A percentile compares a stretch with the other conserved stretches of the same genome.
phyloP scores from a whole-genome alignment of 2,888 invertebrate genomes.

The Heliconius aoede region DNA sequence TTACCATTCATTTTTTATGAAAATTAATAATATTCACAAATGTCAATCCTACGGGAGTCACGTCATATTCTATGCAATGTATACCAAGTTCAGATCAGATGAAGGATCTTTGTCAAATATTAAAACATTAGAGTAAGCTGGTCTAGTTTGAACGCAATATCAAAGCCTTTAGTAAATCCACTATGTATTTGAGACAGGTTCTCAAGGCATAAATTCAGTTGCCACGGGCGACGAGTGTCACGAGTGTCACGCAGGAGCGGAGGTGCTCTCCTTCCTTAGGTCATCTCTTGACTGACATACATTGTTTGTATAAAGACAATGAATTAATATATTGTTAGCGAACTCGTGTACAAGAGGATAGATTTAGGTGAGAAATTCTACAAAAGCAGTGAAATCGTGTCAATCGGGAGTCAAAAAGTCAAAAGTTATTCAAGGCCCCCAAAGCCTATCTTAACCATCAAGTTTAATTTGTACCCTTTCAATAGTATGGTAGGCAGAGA shows the following conservation, averaged over 20 bases:
- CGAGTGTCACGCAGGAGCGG: not conserved
- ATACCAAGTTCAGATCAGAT: not conserved
- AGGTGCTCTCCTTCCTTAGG: not conserved
- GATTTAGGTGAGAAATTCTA: too few species aligned
- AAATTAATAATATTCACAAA: not conserved
- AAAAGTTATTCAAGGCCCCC: too few species aligned
- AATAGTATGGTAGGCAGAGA: too few species aligned
- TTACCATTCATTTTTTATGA: too few species aligned
- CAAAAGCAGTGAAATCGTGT: too few species aligned
- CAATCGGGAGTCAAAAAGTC: too few species aligned
- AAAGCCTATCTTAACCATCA: too few species aligned
- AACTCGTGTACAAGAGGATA: too few species aligned
- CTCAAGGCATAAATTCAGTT: not conserved
- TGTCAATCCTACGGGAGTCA: not conserved
- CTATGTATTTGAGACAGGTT: not conserved
- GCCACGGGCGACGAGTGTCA: too few species aligned
- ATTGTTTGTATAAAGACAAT: not conserved
- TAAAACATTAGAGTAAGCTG: constrained; percentile 1
- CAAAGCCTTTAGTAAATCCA: not conserved
- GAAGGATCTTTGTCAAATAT: not conserved
- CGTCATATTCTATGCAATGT: too few species aligned
- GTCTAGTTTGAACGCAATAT: not conserved
- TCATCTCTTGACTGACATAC: not conserved
- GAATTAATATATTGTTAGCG: not conserved
- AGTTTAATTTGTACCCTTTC: too few species aligned